Percentiles rank a stretch among this genome's conserved stretches.
Evolutionary conservation across 2,113 vertebrate species (phyloP).

Genomic region (Atractosteus spatula): DNA sequence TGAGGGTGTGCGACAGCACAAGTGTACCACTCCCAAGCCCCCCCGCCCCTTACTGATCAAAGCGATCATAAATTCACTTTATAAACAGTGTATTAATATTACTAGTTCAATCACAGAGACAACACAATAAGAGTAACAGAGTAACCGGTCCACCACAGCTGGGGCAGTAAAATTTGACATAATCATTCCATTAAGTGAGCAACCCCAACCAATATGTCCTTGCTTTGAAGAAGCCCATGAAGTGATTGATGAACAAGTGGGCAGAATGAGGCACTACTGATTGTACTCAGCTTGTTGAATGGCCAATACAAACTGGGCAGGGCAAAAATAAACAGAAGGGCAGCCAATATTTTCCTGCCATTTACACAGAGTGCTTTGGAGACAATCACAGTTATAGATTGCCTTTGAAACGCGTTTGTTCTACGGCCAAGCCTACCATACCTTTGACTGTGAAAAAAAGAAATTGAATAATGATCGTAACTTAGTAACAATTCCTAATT

Average conservation of each 20-base stretch:
- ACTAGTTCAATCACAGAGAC: neutral
- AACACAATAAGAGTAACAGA: neutral
- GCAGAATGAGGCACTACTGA: slow-evolving; percentile 41
- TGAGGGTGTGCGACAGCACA: too few relatives aligned
- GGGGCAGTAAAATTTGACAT: slow-evolving; percentile 50
- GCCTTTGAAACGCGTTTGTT: slow-evolving; percentile 40
- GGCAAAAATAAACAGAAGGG: slow-evolving; percentile 53
- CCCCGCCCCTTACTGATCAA: too few relatives aligned
- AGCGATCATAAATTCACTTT: too few relatives aligned
- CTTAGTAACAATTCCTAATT: slow-evolving; percentile 39
- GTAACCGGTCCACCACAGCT: slow-evolving; percentile 25
- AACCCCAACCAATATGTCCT: slow-evolving; percentile 27
- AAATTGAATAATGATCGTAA: slow-evolving; percentile 36
- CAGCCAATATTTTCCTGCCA: slow-evolving; percentile 48
- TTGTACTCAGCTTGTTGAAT: slow-evolving; percentile 52
- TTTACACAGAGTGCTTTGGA: slow-evolving; percentile 27
- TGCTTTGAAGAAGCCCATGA: slow-evolving; percentile 45
- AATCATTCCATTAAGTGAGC: slow-evolving; percentile 43
- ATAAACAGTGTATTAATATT: too few relatives aligned
- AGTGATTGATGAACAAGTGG: slow-evolving; percentile 59
- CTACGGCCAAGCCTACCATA: slow-evolving; percentile 25
- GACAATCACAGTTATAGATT: slow-evolving; percentile 34
- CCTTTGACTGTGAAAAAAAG: neutral
- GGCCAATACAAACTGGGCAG: slow-evolving; percentile 58
- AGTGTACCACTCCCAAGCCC: too few relatives aligned